These are phyloP conservation scores for Bemisia tabaci DNA, from an alignment of 1,140 invertebrate genomes.

Conservation along the genomic window DNA sequence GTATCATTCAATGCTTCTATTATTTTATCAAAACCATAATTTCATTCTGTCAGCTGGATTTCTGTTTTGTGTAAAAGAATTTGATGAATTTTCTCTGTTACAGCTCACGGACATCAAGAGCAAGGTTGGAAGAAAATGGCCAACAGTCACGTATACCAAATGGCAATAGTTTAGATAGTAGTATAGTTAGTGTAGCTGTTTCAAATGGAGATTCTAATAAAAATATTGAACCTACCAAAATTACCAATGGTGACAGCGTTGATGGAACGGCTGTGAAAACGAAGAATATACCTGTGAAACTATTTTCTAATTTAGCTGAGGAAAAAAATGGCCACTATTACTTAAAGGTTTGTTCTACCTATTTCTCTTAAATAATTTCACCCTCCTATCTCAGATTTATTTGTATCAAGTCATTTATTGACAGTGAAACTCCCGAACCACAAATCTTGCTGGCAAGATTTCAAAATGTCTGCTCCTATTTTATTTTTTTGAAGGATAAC, in stretches of 20 bases:
- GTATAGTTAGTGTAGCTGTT: neutral
- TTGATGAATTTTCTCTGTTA: neutral
- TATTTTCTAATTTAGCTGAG: neutral
- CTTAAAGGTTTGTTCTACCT: neutral
- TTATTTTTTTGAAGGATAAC: no score
- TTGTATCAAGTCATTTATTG: no score
- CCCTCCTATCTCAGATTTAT: no score
- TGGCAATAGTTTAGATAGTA: neutral
- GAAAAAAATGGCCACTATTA: neutral
- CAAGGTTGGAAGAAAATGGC: neutral
- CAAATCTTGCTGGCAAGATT: no score
- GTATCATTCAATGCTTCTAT: no score
- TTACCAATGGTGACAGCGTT: neutral
- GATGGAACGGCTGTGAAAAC: neutral
- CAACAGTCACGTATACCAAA: neutral
- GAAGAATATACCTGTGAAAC: neutral
- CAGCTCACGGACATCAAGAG: neutral
- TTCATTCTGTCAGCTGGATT: no score
- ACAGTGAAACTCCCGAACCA: no score
- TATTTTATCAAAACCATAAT: no score
- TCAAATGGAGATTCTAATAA: neutral
- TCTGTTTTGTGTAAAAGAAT: no score
- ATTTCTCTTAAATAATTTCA: no score
- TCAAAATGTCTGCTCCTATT: no score
- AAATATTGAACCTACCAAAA: neutral